Base-by-base conservation (phyloP, 2,888 invertebrate species). In the Tryphoninae sp. region DNA sequence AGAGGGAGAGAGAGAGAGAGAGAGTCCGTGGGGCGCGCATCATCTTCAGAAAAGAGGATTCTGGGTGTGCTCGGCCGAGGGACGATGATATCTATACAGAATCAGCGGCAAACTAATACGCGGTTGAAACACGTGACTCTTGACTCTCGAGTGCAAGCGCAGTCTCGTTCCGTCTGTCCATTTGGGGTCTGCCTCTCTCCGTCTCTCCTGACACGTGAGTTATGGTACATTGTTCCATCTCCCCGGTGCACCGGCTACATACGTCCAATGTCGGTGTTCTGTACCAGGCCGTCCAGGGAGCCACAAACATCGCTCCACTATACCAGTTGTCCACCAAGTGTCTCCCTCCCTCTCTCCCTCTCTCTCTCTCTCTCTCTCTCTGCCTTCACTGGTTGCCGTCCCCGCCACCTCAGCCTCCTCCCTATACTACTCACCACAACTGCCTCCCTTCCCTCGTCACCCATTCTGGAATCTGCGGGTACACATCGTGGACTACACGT, bases 211-310 rank as follows among this genome's bases (percentile, higher is more conserved):
- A 80, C 77, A 68, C 67, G 85, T 87, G 88, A 89, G 84, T 89
- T 89, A 88, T 87, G 86, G 87, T 80, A 87, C 88, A 88, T 89
- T 89, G 88, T 89, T 88, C 86, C 85, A 84, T 84, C 84, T 80
- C 85, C 81, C 79, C 84, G 61, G 72, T 80, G 80, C 80, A 77
- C 74, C n/a, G 16, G 61, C 71, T 67, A 40, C 49, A 59, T 81
- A 75, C 78, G 71, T 81, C 74, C 71, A 74, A 69, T 45, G 45
- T 75, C 71, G 81, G 53, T 65, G 64, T 64, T 67, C 64, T 53
- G 64, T 67, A 73, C 58, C 67, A 72, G 49, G 80, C 84, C 84
- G 83, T 84, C 85, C 84, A 84, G 85, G 85, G 83, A 86, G 85
- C 84, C 86, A 85, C 85, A 83, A 86, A 82, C 86, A 83, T 84